phyloP scores from a whole-genome alignment of 1,140 invertebrate species.

The Drosophila arawakana region DNA sequence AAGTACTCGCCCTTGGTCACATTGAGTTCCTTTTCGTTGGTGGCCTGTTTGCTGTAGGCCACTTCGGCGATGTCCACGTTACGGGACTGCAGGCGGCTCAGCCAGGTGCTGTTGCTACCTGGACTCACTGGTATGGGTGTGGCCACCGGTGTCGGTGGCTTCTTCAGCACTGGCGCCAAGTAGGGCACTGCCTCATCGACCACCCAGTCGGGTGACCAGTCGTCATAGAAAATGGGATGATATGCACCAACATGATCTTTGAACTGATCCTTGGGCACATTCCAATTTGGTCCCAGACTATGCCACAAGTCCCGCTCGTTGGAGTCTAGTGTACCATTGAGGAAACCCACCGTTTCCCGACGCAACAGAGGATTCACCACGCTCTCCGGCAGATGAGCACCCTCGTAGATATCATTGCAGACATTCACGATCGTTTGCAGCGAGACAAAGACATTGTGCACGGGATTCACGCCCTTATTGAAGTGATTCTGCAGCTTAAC shows the following conservation, averaged over 20 bases:
- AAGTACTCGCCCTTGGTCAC: slow-evolving; percentile 97
- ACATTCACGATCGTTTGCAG: slow-evolving; percentile 71
- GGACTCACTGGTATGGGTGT: slow-evolving; percentile 47
- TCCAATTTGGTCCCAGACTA: slow-evolving; percentile 75
- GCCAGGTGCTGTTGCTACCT: slow-evolving; percentile 66
- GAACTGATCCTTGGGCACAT: slow-evolving; percentile 74
- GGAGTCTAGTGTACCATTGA: slow-evolving; percentile 53
- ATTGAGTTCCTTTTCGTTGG: slow-evolving; percentile 98
- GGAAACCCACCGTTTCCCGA: slow-evolving; percentile 65
- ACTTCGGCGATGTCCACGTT: slow-evolving; percentile 86
- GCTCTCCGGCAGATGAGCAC: slow-evolving; percentile 59
- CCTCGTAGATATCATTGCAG: slow-evolving; percentile 74
- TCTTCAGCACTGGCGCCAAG: slow-evolving; percentile 59
- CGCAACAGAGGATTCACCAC: slow-evolving; percentile 74
- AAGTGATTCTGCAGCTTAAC: slow-evolving; percentile 75
- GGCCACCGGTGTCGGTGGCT: slow-evolving; percentile 37
- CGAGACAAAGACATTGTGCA: slow-evolving; percentile 75
- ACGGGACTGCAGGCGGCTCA: slow-evolving; percentile 67
- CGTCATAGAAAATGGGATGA: slow-evolving; percentile 81
- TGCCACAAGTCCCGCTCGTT: slow-evolving; percentile 69
- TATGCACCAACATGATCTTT: slow-evolving; percentile 75
- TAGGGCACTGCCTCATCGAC: slow-evolving; percentile 78
- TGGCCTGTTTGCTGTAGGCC: slow-evolving; percentile 95
- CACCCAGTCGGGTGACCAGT: slow-evolving; percentile 80
- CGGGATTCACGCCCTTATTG: slow-evolving; percentile 56